phyloP scores from a whole-genome alignment of 2,888 invertebrate genomes.

The Galerucella nymphaeae region DNA sequence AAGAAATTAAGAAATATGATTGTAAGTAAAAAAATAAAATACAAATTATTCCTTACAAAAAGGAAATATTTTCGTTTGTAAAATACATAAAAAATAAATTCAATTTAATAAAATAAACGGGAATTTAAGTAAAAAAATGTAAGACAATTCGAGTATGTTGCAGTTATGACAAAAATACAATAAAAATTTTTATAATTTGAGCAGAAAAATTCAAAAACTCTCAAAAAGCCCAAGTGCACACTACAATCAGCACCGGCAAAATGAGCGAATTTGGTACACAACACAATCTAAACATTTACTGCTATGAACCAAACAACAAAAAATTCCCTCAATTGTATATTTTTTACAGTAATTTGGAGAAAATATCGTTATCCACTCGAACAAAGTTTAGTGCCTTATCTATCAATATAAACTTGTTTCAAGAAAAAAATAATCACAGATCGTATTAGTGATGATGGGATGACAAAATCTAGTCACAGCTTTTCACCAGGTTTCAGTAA shows the following conservation, averaged over 20 bases:
- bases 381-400: constrained; percentile 47
- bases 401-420: constrained; percentile 43
- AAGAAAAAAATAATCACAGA: constrained; percentile 38
- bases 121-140: not conserved
- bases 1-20: not conserved
- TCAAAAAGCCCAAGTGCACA: constrained; percentile 3
- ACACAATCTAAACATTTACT: not conserved
- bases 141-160: not conserved
- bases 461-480: constrained; percentile 4
- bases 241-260: constrained; percentile 14
- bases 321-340: no score
- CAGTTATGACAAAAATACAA: constrained; percentile 11
- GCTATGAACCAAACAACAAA: not conserved
- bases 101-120: not conserved
- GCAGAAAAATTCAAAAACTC: not conserved
- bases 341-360: no score
- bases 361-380: constrained; percentile 2
- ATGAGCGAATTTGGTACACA: constrained; percentile 14
- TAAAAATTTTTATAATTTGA: constrained; percentile 9
- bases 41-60: not conserved
- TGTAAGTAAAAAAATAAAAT: not conserved
- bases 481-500: no score
- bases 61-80: not conserved
- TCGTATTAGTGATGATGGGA: constrained; percentile 50
- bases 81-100: not conserved